These are phyloP conservation scores for Alentia gelatinosa DNA, from an alignment of 2,888 invertebrate genomes.

Conservation along the genomic window DNA sequence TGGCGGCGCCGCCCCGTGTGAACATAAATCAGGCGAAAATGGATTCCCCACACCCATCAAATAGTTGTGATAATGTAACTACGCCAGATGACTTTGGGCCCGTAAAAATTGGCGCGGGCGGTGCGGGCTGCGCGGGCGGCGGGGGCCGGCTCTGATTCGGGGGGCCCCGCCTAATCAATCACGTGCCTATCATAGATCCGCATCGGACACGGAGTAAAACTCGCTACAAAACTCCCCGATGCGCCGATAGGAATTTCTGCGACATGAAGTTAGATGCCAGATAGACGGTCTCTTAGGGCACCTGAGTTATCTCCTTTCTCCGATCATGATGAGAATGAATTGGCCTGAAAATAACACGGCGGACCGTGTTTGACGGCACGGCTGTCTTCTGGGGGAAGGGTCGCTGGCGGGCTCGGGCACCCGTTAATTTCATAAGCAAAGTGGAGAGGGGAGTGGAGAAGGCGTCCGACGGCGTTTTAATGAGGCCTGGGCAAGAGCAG, in stretches of 20 bases:
- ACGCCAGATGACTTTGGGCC: conserved; percentile 45
- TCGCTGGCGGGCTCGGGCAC: not conserved
- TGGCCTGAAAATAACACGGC: conserved; percentile 46
- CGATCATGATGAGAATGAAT: conserved; percentile 44
- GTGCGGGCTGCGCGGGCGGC: not conserved
- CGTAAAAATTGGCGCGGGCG: conserved; percentile 21
- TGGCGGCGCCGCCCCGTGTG: conserved; percentile 23
- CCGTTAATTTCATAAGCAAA: conserved; percentile 30
- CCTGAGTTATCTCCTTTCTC: conserved; percentile 8
- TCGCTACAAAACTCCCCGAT: conserved; percentile 44
- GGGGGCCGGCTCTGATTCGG: not conserved
- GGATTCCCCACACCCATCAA: conserved; percentile 50
- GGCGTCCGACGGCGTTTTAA: not conserved
- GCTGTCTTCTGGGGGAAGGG: not conserved
- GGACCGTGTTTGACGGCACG: not conserved
- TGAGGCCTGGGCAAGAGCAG: too few species aligned
- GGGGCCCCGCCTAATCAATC: conserved; percentile 34
- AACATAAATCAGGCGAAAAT: conserved; percentile 49
- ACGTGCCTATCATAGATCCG: conserved; percentile 41
- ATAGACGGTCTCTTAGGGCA: not conserved
- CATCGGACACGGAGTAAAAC: conserved; percentile 35
- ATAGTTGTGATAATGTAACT: conserved; percentile 53
- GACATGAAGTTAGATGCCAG: conserved; percentile 48
- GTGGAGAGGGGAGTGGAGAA: not conserved
- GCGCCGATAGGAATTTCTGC: conserved; percentile 18